Percentiles rank a stretch among this genome's conserved stretches.
Conservation (phyloP, 2,113 vertebrate species). For the Ictalurus punctatus region DNA sequence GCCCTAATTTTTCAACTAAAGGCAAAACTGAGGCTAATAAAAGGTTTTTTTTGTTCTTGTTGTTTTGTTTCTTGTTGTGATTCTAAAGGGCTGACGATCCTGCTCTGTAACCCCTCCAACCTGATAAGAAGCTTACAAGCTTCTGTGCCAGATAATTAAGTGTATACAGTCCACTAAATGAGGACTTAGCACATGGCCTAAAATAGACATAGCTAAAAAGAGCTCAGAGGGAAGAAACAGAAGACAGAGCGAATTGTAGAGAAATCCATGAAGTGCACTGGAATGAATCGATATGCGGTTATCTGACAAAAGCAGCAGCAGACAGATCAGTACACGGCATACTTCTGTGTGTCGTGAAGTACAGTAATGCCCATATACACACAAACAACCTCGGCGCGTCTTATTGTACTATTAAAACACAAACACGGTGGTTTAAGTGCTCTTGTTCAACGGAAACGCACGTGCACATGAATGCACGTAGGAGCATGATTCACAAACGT, state of each 20-base stretch:
- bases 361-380: background rate
- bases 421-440: background rate
- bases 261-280: conserved; percentile 9
- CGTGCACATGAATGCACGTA: background rate
- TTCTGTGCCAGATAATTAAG: conserved; percentile 54
- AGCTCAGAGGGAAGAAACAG: conserved; percentile 31
- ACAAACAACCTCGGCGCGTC: background rate
- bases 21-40: background rate
- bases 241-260: background rate
- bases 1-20: background rate
- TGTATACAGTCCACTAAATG: conserved; percentile 49
- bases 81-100: conserved; percentile 21
- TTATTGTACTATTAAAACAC: background rate
- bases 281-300: conserved; percentile 6
- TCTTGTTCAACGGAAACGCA: background rate
- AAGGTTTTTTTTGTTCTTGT: too few species aligned
- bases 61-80: background rate
- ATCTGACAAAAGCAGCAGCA: conserved; percentile 9
- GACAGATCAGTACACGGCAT: background rate
- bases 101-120: conserved; percentile 38
- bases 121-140: conserved; percentile 46
- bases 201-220: conserved; percentile 54
- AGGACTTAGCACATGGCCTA: conserved; percentile 39
- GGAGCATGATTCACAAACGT: background rate
- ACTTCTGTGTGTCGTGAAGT: background rate